Evolutionary conservation across 2,113 vertebrate species (phyloP), one percentile per base, ranked within the genome.

Genomic region (Numida meleagris): DNA sequence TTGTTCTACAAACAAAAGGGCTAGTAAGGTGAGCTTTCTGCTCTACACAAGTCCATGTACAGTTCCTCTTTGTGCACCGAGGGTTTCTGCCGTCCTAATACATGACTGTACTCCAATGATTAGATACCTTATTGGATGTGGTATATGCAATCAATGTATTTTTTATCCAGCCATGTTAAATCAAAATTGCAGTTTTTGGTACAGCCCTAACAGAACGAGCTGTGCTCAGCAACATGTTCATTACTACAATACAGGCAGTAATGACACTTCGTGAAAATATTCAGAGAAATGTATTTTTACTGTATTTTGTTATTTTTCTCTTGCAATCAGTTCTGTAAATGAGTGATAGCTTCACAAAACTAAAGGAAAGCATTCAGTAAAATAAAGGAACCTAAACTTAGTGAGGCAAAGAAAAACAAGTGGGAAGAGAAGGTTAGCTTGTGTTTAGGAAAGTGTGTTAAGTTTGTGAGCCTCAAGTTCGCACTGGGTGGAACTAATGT

Each of bases 11-110:
- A 18, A 45, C 55, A 45, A 21, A 48, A 72, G 38, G 23, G 10
- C 67, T 83, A 13, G 34, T 50, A 63, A 40, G 27, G 6, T 15
- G 68, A 57, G 17, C 48, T 53, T 55, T 50, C 50, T 65, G 45
- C 38, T 65, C 40, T 27, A 4, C 21, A 14, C 42, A 53, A 4
- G 18, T 17, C 19, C 2, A 2, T 0, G 0, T 6, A 19, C 40
- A 63, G 51, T 14, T 61, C 19, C 15, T 86, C 18, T 66, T 86
- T n/a, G 66, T 62, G 43, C 57, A 42, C 48, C 12, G 38, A 10
- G 24, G 20, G 3, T 36, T 71, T 51, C 73, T 51, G 36, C 72
- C 43, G 66, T 42, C 24, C n/a, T 46, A 11, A 2, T 36, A 59
- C 72, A 53, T 12, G 34, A 12, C 13, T 20, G 31, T 51, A 17